Conservation (phyloP, 30 jellyfish, hydroid and myxozoan species). For the Pseudorhiza aurosa region DNA sequence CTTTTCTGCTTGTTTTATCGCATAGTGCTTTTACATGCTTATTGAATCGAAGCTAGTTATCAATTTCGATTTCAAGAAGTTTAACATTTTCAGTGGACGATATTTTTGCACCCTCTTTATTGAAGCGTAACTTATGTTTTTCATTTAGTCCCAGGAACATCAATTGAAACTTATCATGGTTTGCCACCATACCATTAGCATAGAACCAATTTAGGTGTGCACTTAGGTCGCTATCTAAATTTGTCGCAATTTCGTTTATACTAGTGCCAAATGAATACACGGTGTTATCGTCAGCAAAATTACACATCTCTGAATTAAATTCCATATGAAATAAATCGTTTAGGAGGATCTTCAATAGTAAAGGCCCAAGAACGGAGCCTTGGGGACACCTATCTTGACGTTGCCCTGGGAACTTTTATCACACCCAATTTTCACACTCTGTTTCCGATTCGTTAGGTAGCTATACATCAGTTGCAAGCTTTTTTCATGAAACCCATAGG, state of each 20-base stretch:
- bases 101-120: not conserved
- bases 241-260: not conserved
- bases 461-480: too few species aligned
- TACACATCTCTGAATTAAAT: constrained; percentile 27
- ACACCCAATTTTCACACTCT: constrained; percentile 30
- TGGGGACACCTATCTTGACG: constrained; percentile 10
- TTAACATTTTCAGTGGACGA: constrained; percentile 16
- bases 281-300: constrained; percentile 40
- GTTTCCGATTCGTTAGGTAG: constrained; percentile 15
- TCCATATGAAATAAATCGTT: constrained; percentile 18
- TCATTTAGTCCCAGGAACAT: not conserved
- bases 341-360: constrained; percentile 6
- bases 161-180: constrained; percentile 1
- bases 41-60: not conserved
- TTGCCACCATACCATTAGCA: not conserved
- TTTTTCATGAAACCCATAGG: too few species aligned
- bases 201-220: constrained; percentile 3
- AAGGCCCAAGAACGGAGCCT: constrained; percentile 35
- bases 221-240: constrained; percentile 17
- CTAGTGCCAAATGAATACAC: constrained; percentile 19
- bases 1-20: constrained; percentile 15
- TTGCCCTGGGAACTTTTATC: constrained; percentile 1
- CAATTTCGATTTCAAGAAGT: constrained; percentile 35
- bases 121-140: not conserved
- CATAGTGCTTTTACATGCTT: constrained; percentile 1